Conservation (phyloP, 2,113 vertebrate genomes). For the Formicarius rufipectus region DNA sequence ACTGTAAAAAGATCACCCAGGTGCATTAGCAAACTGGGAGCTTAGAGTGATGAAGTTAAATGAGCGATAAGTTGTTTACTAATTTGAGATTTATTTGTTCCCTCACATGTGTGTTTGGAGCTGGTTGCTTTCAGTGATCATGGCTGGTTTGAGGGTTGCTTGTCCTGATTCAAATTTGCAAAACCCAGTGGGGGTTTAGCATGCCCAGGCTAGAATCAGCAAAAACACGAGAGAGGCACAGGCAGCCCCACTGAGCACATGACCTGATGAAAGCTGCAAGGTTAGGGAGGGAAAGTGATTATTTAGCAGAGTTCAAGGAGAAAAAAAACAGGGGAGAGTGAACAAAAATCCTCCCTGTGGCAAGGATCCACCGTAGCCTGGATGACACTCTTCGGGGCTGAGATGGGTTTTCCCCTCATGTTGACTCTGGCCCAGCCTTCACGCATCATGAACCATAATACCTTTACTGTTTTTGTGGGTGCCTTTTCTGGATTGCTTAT, state of each 20-base stretch:
- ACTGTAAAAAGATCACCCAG: constrained; percentile 3
- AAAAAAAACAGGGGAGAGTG: background rate
- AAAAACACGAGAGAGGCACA: background rate
- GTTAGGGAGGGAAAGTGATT: background rate
- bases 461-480: background rate
- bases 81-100: background rate
- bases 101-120: background rate
- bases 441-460: rapidly evolving
- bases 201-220: background rate
- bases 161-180: background rate
- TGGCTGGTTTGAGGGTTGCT: background rate
- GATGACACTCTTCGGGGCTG: background rate
- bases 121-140: background rate
- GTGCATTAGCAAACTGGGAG: background rate
- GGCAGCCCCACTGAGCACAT: background rate
- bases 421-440: background rate
- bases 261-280: background rate
- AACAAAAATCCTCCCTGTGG: background rate
- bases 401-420: background rate
- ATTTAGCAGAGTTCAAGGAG: background rate
- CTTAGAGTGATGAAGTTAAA: constrained; percentile 1
- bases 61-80: constrained; percentile 4
- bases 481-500: background rate
- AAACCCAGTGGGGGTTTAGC: background rate
- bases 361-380: background rate